Evolutionary conservation across 2,113 vertebrate genomes (phyloP).

Genomic region (Tonatia bakeri): DNA sequence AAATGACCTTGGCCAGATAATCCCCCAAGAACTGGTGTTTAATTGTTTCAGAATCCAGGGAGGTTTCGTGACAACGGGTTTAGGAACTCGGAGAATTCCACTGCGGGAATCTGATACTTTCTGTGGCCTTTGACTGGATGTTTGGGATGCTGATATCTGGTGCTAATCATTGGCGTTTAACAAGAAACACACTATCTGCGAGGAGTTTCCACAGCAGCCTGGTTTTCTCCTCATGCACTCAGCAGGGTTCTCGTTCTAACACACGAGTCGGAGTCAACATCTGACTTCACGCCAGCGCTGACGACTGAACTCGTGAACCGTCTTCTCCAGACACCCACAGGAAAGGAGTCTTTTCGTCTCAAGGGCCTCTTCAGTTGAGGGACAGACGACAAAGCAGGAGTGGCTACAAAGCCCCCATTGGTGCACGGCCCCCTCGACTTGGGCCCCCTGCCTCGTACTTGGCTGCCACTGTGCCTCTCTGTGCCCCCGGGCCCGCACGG

Average conservation of each 20-base stretch:
- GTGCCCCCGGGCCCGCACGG: neutral
- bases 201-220: neutral
- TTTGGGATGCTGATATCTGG: neutral
- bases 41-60: constrained; percentile 74
- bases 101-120: constrained; percentile 44
- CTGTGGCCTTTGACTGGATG: constrained; percentile 55
- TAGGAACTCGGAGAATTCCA: constrained; percentile 58
- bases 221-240: neutral
- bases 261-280: neutral
- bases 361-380: neutral
- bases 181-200: constrained; percentile 19
- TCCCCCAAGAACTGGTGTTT: constrained; percentile 64
- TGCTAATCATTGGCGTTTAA: constrained; percentile 45
- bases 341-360: constrained; percentile 23
- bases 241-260: neutral
- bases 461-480: neutral
- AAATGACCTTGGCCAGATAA: constrained; percentile 77
- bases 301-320: neutral
- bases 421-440: neutral
- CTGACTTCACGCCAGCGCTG: neutral
- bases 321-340: neutral
- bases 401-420: neutral
- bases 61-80: constrained; percentile 60
- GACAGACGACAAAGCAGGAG: neutral
- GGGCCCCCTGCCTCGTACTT: neutral